Evolutionary conservation across 2,113 vertebrate genomes (phyloP), one percentile per base, ranked within the genome.

Genomic region (Oenanthe oenanthe): DNA sequence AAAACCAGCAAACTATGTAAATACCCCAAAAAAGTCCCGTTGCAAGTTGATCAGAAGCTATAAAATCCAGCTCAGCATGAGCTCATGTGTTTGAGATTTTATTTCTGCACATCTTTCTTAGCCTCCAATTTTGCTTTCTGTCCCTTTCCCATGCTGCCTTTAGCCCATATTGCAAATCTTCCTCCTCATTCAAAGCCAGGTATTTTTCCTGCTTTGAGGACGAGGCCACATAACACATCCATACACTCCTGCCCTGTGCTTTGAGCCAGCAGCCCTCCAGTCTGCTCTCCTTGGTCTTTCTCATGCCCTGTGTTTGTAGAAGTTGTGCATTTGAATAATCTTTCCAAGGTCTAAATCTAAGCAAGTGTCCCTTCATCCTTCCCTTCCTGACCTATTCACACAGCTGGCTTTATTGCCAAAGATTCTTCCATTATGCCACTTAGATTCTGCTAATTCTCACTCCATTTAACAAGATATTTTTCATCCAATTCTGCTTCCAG

Each of bases 1-100:
- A 45, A 45, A 45, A 20, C 10, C 28, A 66, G 17, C 0, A 1
- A 68, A 48, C 4, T 31, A 9, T 7, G 11, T n/a, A 48, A 84
- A 77, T 45, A 62, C 12, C 22, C 36, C 22, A 51, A 57, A 86
- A 45, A 4, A 5, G 12, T 34, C 47, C 38, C 21, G 13, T 54
- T 74, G 4, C 38, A 54, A 32, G 28, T 9, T 2, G 2, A 63
- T 15, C 1, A 1, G 26, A 21, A 78, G 9, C 15, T 17, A 9
- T 53, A 71, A 92, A 90, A 36, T 9, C 13, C n/a, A 80, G n/a
- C 9, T 32, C 3, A 1, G 2, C 1, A 1, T 7, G 15, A 29
- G 17, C 28, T 85, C 9, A 4, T 63, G 31, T n/a, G 17, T 24
- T 36, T 48, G 10, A 12, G 25, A 54, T 77, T 81, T 89, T 3